Percentiles rank a stretch among this genome's conserved stretches.
Conservation (phyloP, 37 sponge, comb jelly and placozoan genomes). For the Petrosia ficiformis region DNA sequence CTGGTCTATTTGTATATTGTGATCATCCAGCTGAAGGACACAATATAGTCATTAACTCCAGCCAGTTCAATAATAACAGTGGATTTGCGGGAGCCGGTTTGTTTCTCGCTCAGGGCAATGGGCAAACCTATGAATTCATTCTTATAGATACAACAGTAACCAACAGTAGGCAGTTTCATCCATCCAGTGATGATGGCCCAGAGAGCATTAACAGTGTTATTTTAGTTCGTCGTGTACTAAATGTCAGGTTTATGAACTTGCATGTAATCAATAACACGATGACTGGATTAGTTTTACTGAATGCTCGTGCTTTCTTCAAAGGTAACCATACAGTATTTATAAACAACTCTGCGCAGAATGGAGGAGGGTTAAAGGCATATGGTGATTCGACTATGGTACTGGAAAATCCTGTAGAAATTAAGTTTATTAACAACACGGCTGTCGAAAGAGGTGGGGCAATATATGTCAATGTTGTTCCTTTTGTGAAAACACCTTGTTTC, state of each 20-base stretch:
- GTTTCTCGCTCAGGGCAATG: background rate
- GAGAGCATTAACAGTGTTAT: background rate
- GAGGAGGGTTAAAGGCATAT: background rate
- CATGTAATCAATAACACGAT: background rate
- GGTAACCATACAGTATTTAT: background rate
- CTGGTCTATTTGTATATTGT: background rate
- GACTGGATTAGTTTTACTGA: background rate
- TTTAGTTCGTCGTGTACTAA: background rate
- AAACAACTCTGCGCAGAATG: conserved; percentile 7
- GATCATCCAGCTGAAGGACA: too few species aligned
- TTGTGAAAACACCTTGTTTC: background rate
- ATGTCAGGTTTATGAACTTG: conserved; percentile 1
- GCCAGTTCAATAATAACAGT: background rate
- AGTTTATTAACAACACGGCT: conserved; percentile 10
- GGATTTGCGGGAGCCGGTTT: background rate
- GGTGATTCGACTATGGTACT: background rate
- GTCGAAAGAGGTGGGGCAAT: conserved; percentile 3
- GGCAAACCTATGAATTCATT: background rate
- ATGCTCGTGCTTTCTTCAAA: background rate
- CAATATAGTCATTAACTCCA: background rate
- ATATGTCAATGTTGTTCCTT: background rate
- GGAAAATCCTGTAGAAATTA: background rate
- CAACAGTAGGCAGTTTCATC: background rate
- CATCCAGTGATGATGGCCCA: background rate
- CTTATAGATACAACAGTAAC: background rate